Percentiles rank a stretch among this genome's conserved stretches.
Conservation (phyloP, 37 sponge, comb jelly and placozoan genomes). For the Halisarca cf. caerulea region DNA sequence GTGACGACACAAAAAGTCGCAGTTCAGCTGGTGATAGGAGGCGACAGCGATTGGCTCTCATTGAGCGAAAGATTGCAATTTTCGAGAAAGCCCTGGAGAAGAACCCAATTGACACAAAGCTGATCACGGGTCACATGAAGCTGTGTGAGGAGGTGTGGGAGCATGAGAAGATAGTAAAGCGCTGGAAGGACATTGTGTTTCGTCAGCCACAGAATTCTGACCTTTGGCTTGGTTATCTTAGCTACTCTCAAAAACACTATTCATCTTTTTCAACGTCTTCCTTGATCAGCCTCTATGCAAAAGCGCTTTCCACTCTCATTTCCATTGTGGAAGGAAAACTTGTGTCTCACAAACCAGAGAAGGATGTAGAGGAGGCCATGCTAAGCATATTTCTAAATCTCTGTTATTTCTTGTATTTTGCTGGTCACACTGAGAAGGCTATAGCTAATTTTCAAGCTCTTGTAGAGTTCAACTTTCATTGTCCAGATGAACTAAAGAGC, state of each 20-base stretch:
- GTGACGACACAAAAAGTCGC: not conserved
- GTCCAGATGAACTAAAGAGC: conserved; percentile 37
- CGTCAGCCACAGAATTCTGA: conserved; percentile 56
- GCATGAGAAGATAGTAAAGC: conserved; percentile 38
- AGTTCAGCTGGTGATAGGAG: not conserved
- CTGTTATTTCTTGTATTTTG: conserved; percentile 64
- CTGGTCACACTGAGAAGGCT: conserved; percentile 80
- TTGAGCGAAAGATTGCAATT: conserved; percentile 84
- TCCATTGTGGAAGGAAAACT: conserved; percentile 64
- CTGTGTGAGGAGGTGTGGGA: conserved; percentile 67
- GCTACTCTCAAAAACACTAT: conserved; percentile 65
- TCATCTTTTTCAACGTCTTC: conserved; percentile 51
- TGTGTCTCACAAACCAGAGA: conserved; percentile 70
- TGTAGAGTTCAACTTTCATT: conserved; percentile 79
- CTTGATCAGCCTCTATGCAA: conserved; percentile 45
- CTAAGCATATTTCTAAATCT: conserved; percentile 53
- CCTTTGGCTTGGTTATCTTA: conserved; percentile 74
- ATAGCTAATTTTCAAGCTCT: conserved; percentile 85
- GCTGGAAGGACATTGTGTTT: conserved; percentile 85
- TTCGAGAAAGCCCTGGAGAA: conserved; percentile 77
- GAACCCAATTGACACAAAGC: conserved; percentile 69
- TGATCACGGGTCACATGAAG: conserved; percentile 69
- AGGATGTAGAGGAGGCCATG: conserved; percentile 37
- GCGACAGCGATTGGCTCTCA: conserved; percentile 30
- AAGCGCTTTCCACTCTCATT: conserved; percentile 64